Base-by-base conservation (phyloP, 1,140 invertebrate species). In the Zaprionus gabonicus region DNA sequence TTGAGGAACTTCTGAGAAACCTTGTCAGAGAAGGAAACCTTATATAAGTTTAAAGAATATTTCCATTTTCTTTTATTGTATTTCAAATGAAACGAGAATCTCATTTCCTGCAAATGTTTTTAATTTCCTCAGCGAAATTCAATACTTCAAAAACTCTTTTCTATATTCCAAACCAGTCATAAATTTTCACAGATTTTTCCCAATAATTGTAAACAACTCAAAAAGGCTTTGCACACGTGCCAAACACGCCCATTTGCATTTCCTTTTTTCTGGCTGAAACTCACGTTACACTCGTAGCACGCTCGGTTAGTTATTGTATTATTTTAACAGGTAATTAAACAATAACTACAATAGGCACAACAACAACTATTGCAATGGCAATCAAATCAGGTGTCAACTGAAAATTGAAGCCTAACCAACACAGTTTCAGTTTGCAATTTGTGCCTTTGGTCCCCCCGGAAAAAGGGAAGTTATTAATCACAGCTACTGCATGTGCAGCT, bases 391-490 rank as follows among this genome's bases (percentile, higher is more conserved):
- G 73, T 71, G 73, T 76, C 73, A 71, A 71, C 53, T 46, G 56
- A 31, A 63, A 75, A 64, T 64, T 56, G 34, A 34, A 62, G 57
- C 38, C 46, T 44, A 58, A 66, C 53, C 60, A 65, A 63, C 27
- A 63, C 27, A 60, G 38, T 17, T 44, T 3, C 23, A 72, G n/a
- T 56, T 60, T 63, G 13, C 36, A 57, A 67, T 71, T 71, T 60
- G 67, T 64, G 59, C 7, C 15, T 31, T 31, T 31, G 27, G 36
- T 46, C 13, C 36, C 3, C 36, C 36, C 13, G 36, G 6, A 46
- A 67, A 57, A 82, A 66, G 71, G 82, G 82, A 86, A 82, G 83
- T 81, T 70, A 78, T 81, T 83, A 87, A 81, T 78, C 71, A 88
- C 77, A 67, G 73, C 77, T 62, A 58, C 80, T 83, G 72, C 84